Evolutionary conservation across 2,113 vertebrate species (phyloP), one percentile per base, ranked within the genome.

Genomic region (Sialia sialis): DNA sequence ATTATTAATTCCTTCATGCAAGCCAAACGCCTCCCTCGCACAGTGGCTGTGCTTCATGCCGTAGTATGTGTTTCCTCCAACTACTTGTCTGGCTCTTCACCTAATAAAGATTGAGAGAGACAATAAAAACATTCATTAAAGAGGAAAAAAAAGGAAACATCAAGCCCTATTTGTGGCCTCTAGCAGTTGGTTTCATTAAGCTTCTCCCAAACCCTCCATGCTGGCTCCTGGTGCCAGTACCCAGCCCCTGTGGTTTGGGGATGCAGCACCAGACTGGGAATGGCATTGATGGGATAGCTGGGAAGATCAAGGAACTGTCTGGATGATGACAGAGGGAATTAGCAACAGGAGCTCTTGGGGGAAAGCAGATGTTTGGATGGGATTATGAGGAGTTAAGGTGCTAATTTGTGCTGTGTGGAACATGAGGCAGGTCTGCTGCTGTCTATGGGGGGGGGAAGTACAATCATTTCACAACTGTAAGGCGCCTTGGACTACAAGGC

Each of bases 41-140:
- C 87, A 63, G 72, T n/a, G 51, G 36, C 41, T 54, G 67, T 39
- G 55, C 72, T 94, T 68, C 48, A 5, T 49, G 63, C 55, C 0
- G 0, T 51, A 27, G 74, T 93, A 32, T 91, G 70, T 94, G 88
- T 73, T 88, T 59, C 44, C 39, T 95, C 87, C 84, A 90, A 80
- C 67, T 86, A 34, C 84, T 95, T 88, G 85, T 85, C 91, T 93
- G 82, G 55, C 78, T 93, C 56, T 39, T 70, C 72, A 52, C 73
- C 84, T 96, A 90, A 95, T 93, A 96, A 93, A 90, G 82, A 94
- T 94, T 62, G 84, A 95, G 91, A 89, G 87, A 76, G 79, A 90
- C 67, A 88, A 94, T 91, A 94, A 95, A 93, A 89, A 69, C 58
- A 90, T 95, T 90, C 59, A 88, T 95, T 93, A 62, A 89, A 73